Percentiles rank a stretch among this genome's conserved stretches.
These are phyloP conservation scores for Petrocephalus zakoni DNA, from an alignment of 2,113 vertebrate species.

Conservation along the genomic window DNA sequence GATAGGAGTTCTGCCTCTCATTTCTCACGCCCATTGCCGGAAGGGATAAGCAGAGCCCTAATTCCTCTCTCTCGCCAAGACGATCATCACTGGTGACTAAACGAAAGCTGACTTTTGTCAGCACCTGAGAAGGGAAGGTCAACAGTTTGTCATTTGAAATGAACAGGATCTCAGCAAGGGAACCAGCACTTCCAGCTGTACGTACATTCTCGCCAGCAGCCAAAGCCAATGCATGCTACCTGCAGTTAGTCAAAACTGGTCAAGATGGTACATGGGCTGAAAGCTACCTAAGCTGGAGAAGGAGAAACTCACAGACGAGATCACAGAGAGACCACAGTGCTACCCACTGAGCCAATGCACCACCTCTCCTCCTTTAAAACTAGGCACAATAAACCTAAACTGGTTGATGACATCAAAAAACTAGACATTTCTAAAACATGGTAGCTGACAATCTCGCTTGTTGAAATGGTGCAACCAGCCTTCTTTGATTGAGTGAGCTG, in stretches of 20 bases:
- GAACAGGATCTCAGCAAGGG: not conserved
- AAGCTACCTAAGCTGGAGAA: not conserved
- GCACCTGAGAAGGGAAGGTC: not conserved
- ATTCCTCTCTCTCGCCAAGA: not conserved
- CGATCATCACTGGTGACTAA: not conserved
- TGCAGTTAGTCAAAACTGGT: not conserved
- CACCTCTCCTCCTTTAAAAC: not conserved
- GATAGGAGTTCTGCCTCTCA: slow-evolving; percentile 21
- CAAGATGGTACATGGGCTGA: not conserved
- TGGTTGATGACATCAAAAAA: not conserved
- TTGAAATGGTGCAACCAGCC: not conserved
- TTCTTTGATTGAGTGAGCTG: not conserved
- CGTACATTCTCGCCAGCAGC: not conserved
- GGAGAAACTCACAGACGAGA: not conserved
- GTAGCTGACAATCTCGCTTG: not conserved
- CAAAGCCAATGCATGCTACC: not conserved
- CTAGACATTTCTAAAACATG: not conserved
- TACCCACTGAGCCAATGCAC: not conserved
- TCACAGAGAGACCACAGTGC: not conserved
- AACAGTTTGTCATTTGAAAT: not conserved
- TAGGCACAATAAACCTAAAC: not conserved
- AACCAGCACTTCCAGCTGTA: not conserved
- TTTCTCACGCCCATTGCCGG: not conserved
- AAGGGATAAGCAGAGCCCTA: not conserved
- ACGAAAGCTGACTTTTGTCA: not conserved